These are phyloP conservation scores for Rhyacophila evoluta DNA, from an alignment of 2,888 invertebrate species.

Conservation along the genomic window DNA sequence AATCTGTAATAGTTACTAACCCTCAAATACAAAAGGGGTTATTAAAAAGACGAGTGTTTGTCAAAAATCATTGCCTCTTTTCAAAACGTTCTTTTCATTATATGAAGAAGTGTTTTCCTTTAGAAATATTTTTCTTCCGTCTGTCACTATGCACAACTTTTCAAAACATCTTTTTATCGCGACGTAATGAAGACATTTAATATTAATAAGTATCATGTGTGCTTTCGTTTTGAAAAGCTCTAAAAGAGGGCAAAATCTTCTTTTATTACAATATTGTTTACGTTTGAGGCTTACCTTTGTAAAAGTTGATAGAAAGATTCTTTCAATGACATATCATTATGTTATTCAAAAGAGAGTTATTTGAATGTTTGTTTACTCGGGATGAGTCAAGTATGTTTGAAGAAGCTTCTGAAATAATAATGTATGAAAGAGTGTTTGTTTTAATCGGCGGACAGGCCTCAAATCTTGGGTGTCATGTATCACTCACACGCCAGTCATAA, in stretches of 20 bases:
- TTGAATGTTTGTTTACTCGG: not conserved
- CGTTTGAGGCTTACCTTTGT: not conserved
- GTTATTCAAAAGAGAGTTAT: not conserved
- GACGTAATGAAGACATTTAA: conserved; percentile 46
- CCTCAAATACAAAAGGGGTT: not conserved
- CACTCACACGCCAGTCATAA: too few relatives aligned
- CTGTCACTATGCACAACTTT: not conserved
- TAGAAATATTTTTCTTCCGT: too few relatives aligned
- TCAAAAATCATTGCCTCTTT: not conserved
- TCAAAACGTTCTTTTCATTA: not conserved
- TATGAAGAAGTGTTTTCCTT: not conserved
- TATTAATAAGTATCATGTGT: conserved; percentile 37
- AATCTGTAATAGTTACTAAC: not conserved
- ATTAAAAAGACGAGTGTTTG: not conserved
- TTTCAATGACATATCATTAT: not conserved
- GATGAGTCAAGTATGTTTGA: not conserved
- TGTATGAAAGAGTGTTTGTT: not conserved
- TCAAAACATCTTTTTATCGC: conserved; percentile 10
- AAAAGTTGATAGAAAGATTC: not conserved
- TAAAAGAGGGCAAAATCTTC: not conserved
- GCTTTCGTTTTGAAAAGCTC: not conserved
- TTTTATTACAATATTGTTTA: conserved; percentile 9
- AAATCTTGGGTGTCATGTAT: not conserved
- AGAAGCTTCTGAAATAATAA: not conserved
- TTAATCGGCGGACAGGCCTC: not conserved